These are phyloP conservation scores for Chrysolophus pictus DNA, from an alignment of 2,797 vertebrate species.

Conservation along the genomic window DNA sequence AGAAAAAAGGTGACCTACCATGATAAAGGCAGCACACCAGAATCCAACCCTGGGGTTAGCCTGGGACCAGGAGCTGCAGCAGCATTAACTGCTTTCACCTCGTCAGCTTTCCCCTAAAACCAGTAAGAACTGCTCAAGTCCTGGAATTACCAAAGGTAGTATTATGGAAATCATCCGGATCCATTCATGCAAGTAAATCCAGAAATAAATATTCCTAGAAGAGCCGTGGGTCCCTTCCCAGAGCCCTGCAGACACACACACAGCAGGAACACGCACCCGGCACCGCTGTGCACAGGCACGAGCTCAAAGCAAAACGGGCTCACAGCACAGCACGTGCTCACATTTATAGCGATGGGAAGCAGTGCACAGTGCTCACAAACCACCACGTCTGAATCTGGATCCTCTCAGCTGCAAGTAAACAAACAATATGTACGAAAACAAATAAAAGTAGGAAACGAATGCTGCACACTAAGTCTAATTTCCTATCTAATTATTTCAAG, in stretches of 20 bases:
- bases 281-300: neutral
- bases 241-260: neutral
- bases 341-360: rapidly evolving
- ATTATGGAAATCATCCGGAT: rapidly evolving
- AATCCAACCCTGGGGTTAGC: neutral
- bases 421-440: neutral
- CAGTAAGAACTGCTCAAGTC: neutral
- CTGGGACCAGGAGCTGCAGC: neutral
- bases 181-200: neutral
- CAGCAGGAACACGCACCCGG: neutral
- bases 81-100: neutral
- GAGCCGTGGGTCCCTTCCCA: rapidly evolving
- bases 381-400: rapidly evolving
- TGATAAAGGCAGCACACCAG: rapidly evolving
- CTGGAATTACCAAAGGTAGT: neutral
- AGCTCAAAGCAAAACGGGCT: neutral
- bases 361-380: rapidly evolving
- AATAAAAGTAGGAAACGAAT: rapidly evolving
- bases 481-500: neutral
- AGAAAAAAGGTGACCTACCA: rapidly evolving
- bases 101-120: rapidly evolving
- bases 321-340: neutral
- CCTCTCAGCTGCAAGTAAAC: neutral
- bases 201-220: rapidly evolving
- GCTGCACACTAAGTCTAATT: neutral